phyloP scores from a whole-genome alignment of 1,140 invertebrate species.

The Orius insidiosus region DNA sequence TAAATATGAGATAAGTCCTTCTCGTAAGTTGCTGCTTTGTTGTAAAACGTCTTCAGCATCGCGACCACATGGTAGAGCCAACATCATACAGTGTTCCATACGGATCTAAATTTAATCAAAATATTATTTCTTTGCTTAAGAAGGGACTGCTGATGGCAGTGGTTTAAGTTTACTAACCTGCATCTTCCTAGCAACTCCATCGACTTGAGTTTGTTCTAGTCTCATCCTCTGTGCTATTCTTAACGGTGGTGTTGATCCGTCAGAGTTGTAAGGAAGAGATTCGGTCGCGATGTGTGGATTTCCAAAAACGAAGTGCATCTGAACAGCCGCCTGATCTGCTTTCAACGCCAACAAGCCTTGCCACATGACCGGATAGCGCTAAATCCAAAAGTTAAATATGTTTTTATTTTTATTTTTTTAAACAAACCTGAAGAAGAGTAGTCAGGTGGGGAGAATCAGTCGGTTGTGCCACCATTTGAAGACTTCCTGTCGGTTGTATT shows the following conservation, averaged over 20 bases:
- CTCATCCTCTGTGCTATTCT: constrained; percentile 93
- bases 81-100: constrained; percentile 87
- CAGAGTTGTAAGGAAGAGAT: constrained; percentile 60
- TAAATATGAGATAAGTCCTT: constrained; percentile 90
- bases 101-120: constrained; percentile 62
- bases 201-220: constrained; percentile 81
- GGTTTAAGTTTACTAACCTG: constrained; percentile 52
- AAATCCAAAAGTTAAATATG: constrained; percentile 46
- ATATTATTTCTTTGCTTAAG: no score
- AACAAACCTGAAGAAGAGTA: no score
- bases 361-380: constrained; percentile 91
- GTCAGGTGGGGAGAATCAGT: constrained; percentile 37
- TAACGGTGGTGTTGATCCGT: constrained; percentile 63
- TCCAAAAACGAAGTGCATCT: constrained; percentile 95
- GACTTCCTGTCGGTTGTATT: constrained; percentile 26
- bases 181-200: constrained; percentile 89
- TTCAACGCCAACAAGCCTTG: constrained; percentile 86
- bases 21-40: constrained; percentile 76
- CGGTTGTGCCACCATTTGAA: constrained; percentile 33
- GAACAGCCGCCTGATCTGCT: constrained; percentile 88
- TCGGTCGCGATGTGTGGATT: constrained; percentile 69
- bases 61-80: constrained; percentile 85
- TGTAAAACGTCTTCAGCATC: constrained; percentile 83
- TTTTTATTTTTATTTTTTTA: no score
- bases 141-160: no score